Percentiles rank a stretch among this genome's conserved stretches.
These are phyloP conservation scores for Agrochola circellaris DNA, from an alignment of 2,888 invertebrate genomes.

Conservation along the genomic window DNA sequence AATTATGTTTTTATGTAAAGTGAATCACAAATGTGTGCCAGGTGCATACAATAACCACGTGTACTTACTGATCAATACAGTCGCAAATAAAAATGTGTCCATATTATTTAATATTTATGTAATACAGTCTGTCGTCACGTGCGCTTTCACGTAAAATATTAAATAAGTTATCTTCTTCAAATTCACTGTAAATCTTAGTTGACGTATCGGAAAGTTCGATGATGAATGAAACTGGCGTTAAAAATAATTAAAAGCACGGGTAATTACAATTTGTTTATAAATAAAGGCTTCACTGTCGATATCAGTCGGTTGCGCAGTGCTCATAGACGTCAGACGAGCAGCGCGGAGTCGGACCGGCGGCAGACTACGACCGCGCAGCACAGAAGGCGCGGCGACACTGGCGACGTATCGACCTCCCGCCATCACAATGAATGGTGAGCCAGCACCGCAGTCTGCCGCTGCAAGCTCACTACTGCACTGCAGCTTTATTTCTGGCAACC, in stretches of 20 bases:
- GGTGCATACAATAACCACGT: conserved; percentile 26
- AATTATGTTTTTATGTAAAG: conserved; percentile 29
- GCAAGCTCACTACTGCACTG: conserved; percentile 89
- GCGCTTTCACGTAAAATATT: conserved; percentile 74
- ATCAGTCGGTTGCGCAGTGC: conserved; percentile 73
- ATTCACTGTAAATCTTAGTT: conserved; percentile 66
- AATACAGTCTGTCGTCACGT: conserved; percentile 71
- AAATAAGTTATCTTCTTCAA: conserved; percentile 67
- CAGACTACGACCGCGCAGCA: conserved; percentile 75
- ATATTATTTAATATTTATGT: conserved; percentile 70
- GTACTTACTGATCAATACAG: conserved; percentile 61
- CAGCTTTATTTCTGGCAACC: conserved; percentile 90
- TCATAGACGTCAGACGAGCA: conserved; percentile 63
- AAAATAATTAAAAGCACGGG: conserved; percentile 65
- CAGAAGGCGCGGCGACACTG: conserved; percentile 85
- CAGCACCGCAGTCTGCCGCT: conserved; percentile 85
- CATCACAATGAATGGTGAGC: conserved; percentile 84
- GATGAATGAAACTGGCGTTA: conserved; percentile 71
- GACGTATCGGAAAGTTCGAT: conserved; percentile 37
- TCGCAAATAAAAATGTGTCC: conserved; percentile 47
- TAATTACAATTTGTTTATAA: conserved; percentile 82
- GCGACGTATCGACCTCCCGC: conserved; percentile 81
- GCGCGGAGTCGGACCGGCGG: conserved; percentile 32
- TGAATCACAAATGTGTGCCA: conserved; percentile 1
- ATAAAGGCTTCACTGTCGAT: conserved; percentile 78